A percentile compares a stretch with the other conserved stretches of the same genome.
phyloP scores from a whole-genome alignment of 23 tunicate species.

The Trididemnum miniatum region DNA sequence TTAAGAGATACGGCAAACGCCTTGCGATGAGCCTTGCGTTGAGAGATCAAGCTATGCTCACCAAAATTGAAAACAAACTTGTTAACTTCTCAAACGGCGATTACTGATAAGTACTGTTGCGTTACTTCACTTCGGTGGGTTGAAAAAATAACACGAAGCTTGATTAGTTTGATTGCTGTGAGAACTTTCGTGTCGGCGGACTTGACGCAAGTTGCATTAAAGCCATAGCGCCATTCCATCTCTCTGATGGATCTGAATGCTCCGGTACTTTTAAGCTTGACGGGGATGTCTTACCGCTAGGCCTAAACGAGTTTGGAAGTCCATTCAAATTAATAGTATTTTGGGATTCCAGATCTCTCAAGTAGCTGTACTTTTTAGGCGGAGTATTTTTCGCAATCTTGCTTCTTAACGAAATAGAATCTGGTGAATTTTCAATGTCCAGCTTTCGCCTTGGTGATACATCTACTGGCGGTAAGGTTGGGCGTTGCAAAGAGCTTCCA shows the following conservation, averaged over 20 bases:
- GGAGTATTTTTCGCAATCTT: not conserved
- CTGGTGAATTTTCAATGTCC: not conserved
- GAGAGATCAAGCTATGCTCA: too few relatives aligned
- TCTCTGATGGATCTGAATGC: conserved; percentile 28
- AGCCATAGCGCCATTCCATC: conserved; percentile 87
- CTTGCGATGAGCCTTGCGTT: too few relatives aligned
- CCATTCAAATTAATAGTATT: not conserved
- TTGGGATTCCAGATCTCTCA: conserved; percentile 48
- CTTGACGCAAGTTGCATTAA: conserved; percentile 85
- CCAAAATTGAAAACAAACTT: too few relatives aligned
- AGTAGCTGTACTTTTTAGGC: conserved; percentile 38
- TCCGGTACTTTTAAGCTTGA: not conserved
- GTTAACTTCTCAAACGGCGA: too few relatives aligned
- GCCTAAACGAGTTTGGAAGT: not conserved
- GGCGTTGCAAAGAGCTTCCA: not conserved
- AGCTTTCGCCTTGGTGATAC: conserved; percentile 30
- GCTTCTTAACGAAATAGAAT: too few relatives aligned
- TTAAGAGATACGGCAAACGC: too few relatives aligned
- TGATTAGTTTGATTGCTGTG: not conserved
- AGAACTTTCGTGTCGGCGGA: conserved; percentile 60
- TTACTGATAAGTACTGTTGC: too few relatives aligned
- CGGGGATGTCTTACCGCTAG: not conserved
- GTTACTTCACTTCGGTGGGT: too few relatives aligned
- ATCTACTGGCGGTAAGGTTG: conserved; percentile 30
- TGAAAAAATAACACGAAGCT: not conserved